Percentiles rank a stretch among this genome's conserved stretches.
Conservation (phyloP, 2,797 vertebrate species). For the Sciaenops ocellatus region DNA sequence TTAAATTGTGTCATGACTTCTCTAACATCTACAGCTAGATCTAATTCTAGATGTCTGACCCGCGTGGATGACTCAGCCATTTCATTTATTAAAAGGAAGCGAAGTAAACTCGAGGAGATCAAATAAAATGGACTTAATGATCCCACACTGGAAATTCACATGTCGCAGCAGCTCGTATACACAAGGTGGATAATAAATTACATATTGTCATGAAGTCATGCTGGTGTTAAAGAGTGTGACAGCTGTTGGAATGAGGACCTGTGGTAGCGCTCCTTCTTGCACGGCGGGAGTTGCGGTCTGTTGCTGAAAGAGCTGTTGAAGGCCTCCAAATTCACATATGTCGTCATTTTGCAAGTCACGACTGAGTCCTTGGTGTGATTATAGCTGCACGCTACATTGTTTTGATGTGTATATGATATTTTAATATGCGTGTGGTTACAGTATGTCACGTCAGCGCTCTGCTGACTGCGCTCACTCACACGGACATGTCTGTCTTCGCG, state of each 20-base stretch:
- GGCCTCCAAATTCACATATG: neutral
- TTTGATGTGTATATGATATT: conserved; percentile 4
- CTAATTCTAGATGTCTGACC: neutral
- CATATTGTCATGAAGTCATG: too few species aligned
- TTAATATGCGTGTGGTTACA: neutral
- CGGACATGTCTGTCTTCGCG: neutral
- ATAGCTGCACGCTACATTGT: neutral
- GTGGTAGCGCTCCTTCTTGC: too few species aligned
- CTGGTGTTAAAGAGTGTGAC: too few species aligned
- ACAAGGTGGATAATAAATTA: too few species aligned
- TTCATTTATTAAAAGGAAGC: neutral
- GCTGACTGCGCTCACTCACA: neutral
- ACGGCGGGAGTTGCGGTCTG: too few species aligned
- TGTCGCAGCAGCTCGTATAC: too few species aligned
- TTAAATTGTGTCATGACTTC: too few species aligned
- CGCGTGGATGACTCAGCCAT: neutral
- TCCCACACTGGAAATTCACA: too few species aligned
- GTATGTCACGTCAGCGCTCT: neutral
- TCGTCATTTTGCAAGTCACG: neutral
- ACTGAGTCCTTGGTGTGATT: neutral
- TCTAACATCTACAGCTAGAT: neutral
- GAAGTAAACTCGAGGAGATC: too few species aligned
- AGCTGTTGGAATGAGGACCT: too few species aligned
- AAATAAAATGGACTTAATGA: too few species aligned
- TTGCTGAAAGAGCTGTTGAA: too few species aligned